A percentile compares a stretch with the other conserved stretches of the same genome.
Evolutionary conservation across 1,140 invertebrate species (phyloP).

Genomic region (Wasmannia auropunctata): DNA sequence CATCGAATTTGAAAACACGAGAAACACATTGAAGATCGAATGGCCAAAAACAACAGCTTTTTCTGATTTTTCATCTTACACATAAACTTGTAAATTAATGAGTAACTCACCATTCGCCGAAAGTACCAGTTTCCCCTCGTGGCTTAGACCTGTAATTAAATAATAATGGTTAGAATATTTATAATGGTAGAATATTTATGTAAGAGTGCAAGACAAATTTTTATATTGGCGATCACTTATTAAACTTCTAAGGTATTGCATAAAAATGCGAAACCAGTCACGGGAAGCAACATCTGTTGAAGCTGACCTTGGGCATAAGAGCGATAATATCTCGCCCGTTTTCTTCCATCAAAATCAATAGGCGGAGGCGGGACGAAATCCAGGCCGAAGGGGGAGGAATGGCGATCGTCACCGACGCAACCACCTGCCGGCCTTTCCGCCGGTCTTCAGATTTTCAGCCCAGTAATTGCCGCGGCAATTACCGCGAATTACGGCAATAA

Average conservation of each 20-base stretch:
- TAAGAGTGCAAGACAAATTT: neutral
- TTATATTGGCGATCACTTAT: neutral
- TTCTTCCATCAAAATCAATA: constrained; percentile 59
- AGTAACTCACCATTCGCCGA: constrained; percentile 54
- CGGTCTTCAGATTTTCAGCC: constrained; percentile 65
- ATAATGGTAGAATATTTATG: too few relatives aligned
- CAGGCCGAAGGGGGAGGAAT: constrained; percentile 14
- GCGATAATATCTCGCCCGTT: constrained; percentile 33
- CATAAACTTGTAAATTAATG: constrained; percentile 13
- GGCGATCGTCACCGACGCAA: constrained; percentile 42
- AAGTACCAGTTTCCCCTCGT: neutral
- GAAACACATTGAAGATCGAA: neutral
- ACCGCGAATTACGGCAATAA: constrained; percentile 72
- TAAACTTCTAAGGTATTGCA: neutral
- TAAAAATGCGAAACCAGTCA: neutral
- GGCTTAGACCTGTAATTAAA: constrained; percentile 59
- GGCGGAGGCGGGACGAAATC: neutral
- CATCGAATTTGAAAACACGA: neutral
- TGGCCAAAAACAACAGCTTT: neutral
- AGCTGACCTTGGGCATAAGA: constrained; percentile 9
- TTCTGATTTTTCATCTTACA: neutral
- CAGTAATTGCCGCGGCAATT: constrained; percentile 71
- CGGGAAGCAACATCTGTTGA: neutral
- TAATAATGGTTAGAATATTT: constrained; percentile 42
- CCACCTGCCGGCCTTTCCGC: constrained; percentile 57